phyloP scores from a whole-genome alignment of 2,113 vertebrate species.

The Amia ocellicauda region DNA sequence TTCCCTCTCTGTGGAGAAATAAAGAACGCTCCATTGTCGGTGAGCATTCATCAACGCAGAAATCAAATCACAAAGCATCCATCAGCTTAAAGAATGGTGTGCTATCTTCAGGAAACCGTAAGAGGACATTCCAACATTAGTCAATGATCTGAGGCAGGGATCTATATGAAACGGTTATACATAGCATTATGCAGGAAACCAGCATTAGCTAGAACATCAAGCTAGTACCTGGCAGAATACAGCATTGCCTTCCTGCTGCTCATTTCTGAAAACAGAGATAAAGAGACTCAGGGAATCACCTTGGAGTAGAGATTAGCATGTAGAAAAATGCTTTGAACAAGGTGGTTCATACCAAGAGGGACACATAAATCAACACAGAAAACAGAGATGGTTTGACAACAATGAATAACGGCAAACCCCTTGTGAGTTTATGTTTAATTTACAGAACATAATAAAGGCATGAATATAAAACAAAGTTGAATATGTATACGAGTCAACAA shows the following conservation, averaged over 20 bases:
- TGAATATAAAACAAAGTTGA: too few relatives aligned
- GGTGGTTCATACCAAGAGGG: constrained; percentile 44
- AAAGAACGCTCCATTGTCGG: too few relatives aligned
- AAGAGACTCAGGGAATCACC: constrained; percentile 54
- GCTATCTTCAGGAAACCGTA: neutral
- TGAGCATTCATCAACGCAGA: neutral
- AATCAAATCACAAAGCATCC: neutral
- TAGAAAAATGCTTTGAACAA: constrained; percentile 43
- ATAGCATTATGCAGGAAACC: neutral
- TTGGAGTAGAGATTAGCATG: constrained; percentile 47
- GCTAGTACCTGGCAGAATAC: constrained; percentile 54
- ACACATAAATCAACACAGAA: constrained; percentile 32
- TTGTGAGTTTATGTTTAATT: too few relatives aligned
- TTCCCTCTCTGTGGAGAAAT: too few relatives aligned
- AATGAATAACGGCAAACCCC: too few relatives aligned
- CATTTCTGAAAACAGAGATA: constrained; percentile 45
- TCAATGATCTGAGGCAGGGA: neutral
- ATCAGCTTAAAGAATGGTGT: neutral
- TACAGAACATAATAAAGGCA: too few relatives aligned
- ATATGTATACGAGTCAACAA: too few relatives aligned
- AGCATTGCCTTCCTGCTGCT: constrained; percentile 63
- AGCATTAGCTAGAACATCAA: neutral
- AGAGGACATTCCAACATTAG: neutral
- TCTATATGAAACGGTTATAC: neutral
- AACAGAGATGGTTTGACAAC: constrained; percentile 17